Evolutionary conservation across 2,888 invertebrate species (phyloP), one percentile per base, ranked within the genome.

Genomic region (Cyclophora punctaria): DNA sequence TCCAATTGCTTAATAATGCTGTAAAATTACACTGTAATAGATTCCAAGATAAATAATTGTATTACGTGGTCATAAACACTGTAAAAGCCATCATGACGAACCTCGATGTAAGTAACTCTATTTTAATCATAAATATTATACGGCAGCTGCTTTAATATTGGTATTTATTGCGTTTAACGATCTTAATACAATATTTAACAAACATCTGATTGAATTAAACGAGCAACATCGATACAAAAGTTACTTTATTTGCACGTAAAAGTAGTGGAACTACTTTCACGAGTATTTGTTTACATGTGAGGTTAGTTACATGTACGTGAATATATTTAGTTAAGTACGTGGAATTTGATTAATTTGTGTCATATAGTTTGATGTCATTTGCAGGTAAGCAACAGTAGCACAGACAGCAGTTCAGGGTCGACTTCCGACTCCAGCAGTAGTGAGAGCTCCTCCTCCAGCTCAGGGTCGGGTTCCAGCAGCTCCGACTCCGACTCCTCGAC

Each of bases 401-500:
- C 91, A 7, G 92, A 92, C 60, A 91, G 91, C 53, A 91, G 91
- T 62, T 92, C 93, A 37, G 92, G 90, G 4, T 91, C 92, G 5
- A 87, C 91, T 3, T 93, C 94, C 0, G 94, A 92, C 60, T 93
- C 92, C 0, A 93, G 91, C 65, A 91, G 91, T 51, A 91, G 93
- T 64, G 93, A 91, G 42, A 92, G 92, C 52, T 92, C 92, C 0
- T 91, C 93, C 0, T 92, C 92, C 55, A 92, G 91, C 50, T 93
- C 93, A 0, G 94, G 91, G 43, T 92, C 93, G 3, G 93, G 91
- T 0, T 92, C 91, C 3, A 91, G 92, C 42, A 93, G 92, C 63
- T 91, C 92, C 0, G 95, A 94, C 60, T 91, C 92, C 0, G 94
- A 94, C 57, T 92, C 94, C 0, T 92, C 93, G 0, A 87, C 89